Base-by-base conservation (phyloP, 2,113 vertebrate genomes). In the Nibea coibor region DNA sequence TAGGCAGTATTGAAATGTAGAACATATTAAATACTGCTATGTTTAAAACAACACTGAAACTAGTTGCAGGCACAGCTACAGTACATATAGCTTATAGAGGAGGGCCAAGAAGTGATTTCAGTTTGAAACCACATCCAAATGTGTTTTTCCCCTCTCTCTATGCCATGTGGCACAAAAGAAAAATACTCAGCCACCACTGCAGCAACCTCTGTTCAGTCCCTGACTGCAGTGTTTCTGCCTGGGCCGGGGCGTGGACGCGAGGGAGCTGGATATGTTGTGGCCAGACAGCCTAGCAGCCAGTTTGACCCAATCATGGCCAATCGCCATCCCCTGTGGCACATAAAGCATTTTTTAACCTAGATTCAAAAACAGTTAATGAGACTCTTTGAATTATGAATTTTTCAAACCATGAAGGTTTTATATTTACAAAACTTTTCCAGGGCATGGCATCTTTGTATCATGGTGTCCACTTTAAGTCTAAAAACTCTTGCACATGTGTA, bases 41-140 rank as follows among this genome's bases (percentile, higher is more conserved):
- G 57, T 62, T 12, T 42, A 56, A 69, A 57, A 63, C 31, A 42
- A n/a, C 35, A 64, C 19, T 12, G n/a, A 64, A 70, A 56, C 45
- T 47, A 24, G 8, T 35, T 31, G 19, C 28, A 16, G 14, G 24
- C 14, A 15, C 12, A 57, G 57, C 57, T 59, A 59, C 35, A 39
- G 35, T 39, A 39, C 9, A 17, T 31, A 31, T 20, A 28, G 17
- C 35, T 66, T 39, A 39, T 47, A 47, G 43, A n/a, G 31, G 15
- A 4, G 64, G 20, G 31, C 64, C 45, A 57, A 10, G 35, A 45
- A 58, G 20, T 24, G 7, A 57, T 57, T 56, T 22, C 4, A 71
- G 10, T 58, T 57, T 15, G 16, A 57, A 58, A 28, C 10, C 16
- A 43, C n/a, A 10, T 56, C 50, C 31, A 70, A 26, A 5, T 43